A percentile compares a stretch with the other conserved stretches of the same genome.
Conservation (phyloP, 2,113 vertebrate species). For the Setophaga kirtlandii region DNA sequence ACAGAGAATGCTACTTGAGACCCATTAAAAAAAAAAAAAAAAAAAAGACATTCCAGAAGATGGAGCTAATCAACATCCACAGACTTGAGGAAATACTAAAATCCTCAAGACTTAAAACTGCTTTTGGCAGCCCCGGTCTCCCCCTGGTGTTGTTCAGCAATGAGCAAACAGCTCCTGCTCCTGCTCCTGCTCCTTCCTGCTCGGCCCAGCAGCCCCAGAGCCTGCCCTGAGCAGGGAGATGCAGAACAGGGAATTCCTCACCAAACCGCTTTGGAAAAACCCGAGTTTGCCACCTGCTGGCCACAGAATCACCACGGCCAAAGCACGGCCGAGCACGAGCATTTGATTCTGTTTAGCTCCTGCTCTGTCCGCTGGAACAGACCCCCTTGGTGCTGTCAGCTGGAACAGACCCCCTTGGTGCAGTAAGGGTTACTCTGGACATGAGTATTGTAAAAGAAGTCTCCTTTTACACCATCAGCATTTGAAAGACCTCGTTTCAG, state of each 20-base stretch:
- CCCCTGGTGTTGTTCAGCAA: neutral
- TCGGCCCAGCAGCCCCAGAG: fast-evolving
- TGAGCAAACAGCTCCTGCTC: neutral
- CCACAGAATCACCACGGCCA: neutral
- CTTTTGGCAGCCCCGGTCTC: neutral
- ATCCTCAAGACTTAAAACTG: neutral
- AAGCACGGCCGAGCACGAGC: fast-evolving
- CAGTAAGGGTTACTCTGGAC: neutral
- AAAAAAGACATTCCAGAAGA: neutral
- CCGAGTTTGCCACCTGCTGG: constrained; percentile 37
- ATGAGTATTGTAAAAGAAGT: neutral
- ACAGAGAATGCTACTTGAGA: neutral
- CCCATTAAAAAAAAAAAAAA: no score
- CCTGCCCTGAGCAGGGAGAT: neutral
- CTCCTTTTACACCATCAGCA: neutral
- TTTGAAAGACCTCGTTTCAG: neutral
- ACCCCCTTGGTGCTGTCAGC: neutral
- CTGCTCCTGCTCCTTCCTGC: neutral
- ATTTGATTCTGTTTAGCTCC: neutral
- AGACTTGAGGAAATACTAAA: neutral
- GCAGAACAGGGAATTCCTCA: neutral
- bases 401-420: neutral
- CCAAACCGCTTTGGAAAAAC: neutral
- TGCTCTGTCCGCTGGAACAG: neutral
- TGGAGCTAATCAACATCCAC: neutral